Evolutionary conservation across 2,113 vertebrate species (phyloP).

Genomic region (Phalacrocorax carbo): DNA sequence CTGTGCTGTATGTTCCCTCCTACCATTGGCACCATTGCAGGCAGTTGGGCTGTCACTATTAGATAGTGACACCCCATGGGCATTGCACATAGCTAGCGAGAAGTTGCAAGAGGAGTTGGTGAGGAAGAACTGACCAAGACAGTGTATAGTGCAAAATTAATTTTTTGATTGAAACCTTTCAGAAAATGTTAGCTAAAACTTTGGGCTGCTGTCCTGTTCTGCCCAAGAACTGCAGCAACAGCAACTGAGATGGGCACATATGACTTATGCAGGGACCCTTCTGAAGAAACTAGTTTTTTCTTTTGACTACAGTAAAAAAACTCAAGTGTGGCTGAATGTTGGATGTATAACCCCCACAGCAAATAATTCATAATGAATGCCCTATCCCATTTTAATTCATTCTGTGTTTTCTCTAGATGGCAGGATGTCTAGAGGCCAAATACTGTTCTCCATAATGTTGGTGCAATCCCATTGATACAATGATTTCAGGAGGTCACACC

Average conservation of each 20-base stretch:
- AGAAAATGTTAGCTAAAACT: background rate
- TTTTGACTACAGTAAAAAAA: background rate
- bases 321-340: background rate
- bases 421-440: conserved; percentile 55
- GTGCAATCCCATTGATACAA: conserved; percentile 50
- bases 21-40: background rate
- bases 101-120: background rate
- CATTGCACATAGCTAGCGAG: background rate
- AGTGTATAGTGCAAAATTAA: background rate
- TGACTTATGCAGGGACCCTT: background rate
- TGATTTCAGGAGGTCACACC: conserved; percentile 59
- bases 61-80: background rate
- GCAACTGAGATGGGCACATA: background rate
- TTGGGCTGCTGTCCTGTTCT: background rate
- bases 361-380: conserved; percentile 44
- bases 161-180: background rate
- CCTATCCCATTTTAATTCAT: conserved; percentile 28
- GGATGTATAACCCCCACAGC: background rate
- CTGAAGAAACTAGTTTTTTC: conserved; percentile 10
- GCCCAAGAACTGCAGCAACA: background rate
- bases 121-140: background rate
- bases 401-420: background rate
- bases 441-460: conserved; percentile 26
- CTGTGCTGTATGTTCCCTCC: rapidly evolving
- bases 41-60: background rate